A percentile compares a stretch with the other conserved stretches of the same genome.
phyloP scores from a whole-genome alignment of 2,888 invertebrate species.

The Trimorus sp. region DNA sequence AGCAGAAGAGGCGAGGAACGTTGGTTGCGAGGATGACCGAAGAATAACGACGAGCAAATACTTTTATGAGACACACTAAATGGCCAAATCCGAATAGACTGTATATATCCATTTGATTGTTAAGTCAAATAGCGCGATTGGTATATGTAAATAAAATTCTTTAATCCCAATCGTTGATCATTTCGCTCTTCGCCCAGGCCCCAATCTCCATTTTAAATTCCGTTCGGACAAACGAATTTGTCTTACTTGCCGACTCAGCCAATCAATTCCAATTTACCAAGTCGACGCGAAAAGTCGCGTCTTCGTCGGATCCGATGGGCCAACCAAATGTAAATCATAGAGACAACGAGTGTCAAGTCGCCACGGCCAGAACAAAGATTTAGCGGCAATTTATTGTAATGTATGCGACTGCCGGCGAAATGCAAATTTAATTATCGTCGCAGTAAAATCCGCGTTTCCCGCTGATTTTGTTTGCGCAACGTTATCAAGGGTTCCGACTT shows the following conservation, averaged over 20 bases:
- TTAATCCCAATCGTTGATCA: constrained; percentile 69
- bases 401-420: constrained; percentile 22
- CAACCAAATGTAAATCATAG: constrained; percentile 18
- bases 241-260: not conserved
- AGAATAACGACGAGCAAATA: constrained; percentile 58
- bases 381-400: constrained; percentile 38
- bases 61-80: constrained; percentile 74
- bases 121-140: constrained; percentile 77
- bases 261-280: no score
- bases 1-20: constrained; percentile 32
- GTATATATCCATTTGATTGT: constrained; percentile 79
- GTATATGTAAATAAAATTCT: constrained; percentile 79
- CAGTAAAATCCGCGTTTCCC: constrained; percentile 6
- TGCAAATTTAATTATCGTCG: constrained; percentile 34
- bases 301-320: not conserved
- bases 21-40: constrained; percentile 63
- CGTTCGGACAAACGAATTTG: not conserved
- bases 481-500: not conserved
- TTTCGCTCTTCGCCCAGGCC: not conserved
- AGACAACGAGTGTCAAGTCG: constrained; percentile 29
- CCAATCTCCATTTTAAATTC: not conserved
- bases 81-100: constrained; percentile 77
- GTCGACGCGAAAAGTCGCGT: not conserved
- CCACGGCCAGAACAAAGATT: constrained; percentile 21
- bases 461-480: constrained; percentile 7